Conservation (phyloP, 2,797 vertebrate species). For the Melopsittacus undulatus region DNA sequence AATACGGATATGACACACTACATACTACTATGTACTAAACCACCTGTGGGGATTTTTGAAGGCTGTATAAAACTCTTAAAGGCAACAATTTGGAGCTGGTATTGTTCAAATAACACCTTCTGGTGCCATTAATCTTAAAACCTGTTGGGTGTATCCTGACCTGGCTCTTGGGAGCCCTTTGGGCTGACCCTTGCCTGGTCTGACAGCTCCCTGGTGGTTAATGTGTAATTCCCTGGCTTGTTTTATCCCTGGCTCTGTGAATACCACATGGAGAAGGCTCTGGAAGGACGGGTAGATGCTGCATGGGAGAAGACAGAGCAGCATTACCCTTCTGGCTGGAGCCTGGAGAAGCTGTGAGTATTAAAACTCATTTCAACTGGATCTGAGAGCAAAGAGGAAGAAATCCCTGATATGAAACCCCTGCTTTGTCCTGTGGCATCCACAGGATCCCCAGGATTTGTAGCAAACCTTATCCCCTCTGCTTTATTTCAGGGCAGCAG, state of each 20-base stretch:
- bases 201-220: background rate
- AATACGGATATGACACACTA: background rate
- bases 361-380: background rate
- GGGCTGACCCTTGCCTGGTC: background rate
- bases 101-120: background rate
- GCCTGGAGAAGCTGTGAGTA: background rate
- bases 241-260: background rate
- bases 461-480: background rate
- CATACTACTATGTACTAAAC: no score
- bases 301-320: accelerated
- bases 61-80: no score
- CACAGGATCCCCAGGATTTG: background rate
- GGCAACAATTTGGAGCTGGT: background rate
- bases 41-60: background rate
- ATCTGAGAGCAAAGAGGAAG: background rate
- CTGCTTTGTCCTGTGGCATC: accelerated
- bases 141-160: accelerated
- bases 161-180: background rate
- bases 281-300: background rate
- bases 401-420: background rate
- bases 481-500: background rate
- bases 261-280: background rate
- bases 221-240: accelerated
- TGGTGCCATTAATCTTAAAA: background rate
- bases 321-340: background rate